Conservation (phyloP, 92 coral and sea anemone species). For the Meandrina meandrites region DNA sequence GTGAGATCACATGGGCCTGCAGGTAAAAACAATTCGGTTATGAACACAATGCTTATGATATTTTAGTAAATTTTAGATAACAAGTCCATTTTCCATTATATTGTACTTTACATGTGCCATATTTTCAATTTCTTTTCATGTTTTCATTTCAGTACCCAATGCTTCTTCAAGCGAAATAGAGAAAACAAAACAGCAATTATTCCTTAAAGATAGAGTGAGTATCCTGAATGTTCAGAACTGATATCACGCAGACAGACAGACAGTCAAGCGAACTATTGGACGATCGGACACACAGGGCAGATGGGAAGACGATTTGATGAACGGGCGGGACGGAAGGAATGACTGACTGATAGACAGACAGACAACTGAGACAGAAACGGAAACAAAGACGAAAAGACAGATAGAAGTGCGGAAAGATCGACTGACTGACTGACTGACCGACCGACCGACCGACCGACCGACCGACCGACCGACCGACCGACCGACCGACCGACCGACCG, state of each 20-base stretch:
- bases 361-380: too few species aligned
- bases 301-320: too few species aligned
- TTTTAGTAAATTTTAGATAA: not conserved
- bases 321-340: too few species aligned
- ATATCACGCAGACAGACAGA: not conserved
- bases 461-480: too few species aligned
- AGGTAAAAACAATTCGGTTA: slow-evolving; percentile 35
- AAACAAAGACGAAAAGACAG: not conserved
- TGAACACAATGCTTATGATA: not conserved
- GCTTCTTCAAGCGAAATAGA: slow-evolving; percentile 72
- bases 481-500: not conserved
- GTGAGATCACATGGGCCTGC: slow-evolving; percentile 49
- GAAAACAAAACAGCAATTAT: slow-evolving; percentile 75
- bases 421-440: not conserved
- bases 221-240: not conserved
- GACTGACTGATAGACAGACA: too few species aligned
- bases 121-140: not conserved
- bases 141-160: slow-evolving; percentile 44
- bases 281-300: too few species aligned
- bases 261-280: too few species aligned
- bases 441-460: not conserved
- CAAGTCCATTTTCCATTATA: not conserved
- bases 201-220: slow-evolving; percentile 89
- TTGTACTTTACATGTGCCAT: too few species aligned
- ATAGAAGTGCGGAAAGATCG: too few species aligned